Percentiles rank a stretch among this genome's conserved stretches.
Conservation (phyloP, 2,113 vertebrate species). For the Castor canadensis region DNA sequence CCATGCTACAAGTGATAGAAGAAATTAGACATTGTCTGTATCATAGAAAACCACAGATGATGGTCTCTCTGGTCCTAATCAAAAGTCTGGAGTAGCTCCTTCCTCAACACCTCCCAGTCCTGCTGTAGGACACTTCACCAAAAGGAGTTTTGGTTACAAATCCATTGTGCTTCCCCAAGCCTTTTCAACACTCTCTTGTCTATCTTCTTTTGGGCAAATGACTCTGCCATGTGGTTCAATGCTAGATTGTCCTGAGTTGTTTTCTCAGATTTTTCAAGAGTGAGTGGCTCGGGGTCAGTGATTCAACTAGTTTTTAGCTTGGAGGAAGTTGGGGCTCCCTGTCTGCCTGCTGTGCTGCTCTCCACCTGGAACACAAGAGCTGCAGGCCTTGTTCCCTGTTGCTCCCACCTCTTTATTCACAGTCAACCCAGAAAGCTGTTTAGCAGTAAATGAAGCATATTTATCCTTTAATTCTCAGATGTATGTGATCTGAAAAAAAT, state of each 20-base stretch:
- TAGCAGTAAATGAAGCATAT: conserved; percentile 44
- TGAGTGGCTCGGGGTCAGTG: not conserved
- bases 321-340: not conserved
- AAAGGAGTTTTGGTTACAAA: not conserved
- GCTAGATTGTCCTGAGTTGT: not conserved
- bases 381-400: rapidly evolving
- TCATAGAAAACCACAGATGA: not conserved
- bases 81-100: not conserved
- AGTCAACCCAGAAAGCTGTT: conserved; percentile 9
- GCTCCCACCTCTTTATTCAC: not conserved
- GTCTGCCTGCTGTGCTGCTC: rapidly evolving
- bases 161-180: not conserved
- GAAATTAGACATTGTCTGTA: not conserved
- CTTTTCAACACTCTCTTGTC: not conserved
- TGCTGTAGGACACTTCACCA: not conserved
- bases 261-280: not conserved
- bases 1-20: not conserved
- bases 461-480: conserved; percentile 67
- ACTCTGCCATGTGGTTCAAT: not conserved
- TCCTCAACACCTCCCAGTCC: not conserved
- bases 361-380: not conserved
- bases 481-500: conserved; percentile 65
- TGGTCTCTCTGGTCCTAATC: not conserved
- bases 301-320: not conserved
- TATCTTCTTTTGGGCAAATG: not conserved